A percentile compares a stretch with the other conserved stretches of the same genome.
Evolutionary conservation across 2,797 vertebrate species (phyloP).

Genomic region (Sciaenops ocellatus): DNA sequence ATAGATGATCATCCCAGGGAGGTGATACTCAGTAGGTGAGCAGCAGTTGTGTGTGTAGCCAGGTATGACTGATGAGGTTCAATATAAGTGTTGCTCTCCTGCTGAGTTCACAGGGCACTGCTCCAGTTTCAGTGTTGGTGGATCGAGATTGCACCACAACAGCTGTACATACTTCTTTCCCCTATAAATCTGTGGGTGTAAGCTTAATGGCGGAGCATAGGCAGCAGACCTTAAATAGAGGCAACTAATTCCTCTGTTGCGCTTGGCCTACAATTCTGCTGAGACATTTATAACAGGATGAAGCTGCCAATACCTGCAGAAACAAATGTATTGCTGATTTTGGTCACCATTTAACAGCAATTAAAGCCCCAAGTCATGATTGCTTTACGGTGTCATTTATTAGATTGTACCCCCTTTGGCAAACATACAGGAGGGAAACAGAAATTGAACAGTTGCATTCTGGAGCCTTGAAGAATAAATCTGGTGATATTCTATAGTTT

Average conservation of each 20-base stretch:
- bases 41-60: conserved; percentile 57
- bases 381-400: conserved; percentile 51
- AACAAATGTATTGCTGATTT: conserved; percentile 65
- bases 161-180: conserved; percentile 51
- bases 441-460: background rate
- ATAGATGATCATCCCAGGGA: conserved; percentile 68
- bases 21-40: conserved; percentile 57
- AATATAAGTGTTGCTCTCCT: conserved; percentile 60
- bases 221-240: conserved; percentile 72
- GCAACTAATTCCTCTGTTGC: conserved; percentile 74
- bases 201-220: conserved; percentile 64
- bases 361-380: conserved; percentile 50
- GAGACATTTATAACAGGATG: conserved; percentile 64
- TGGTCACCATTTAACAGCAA: conserved; percentile 57
- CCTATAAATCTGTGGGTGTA: conserved; percentile 71
- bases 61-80: conserved; percentile 76
- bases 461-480: background rate
- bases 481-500: conserved; percentile 5
- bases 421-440: background rate
- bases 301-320: conserved; percentile 65
- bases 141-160: conserved; percentile 49
- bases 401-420: conserved; percentile 3
- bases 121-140: conserved; percentile 63
- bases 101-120: conserved; percentile 73
- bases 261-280: conserved; percentile 64